Evolutionary conservation across 2,113 vertebrate species (phyloP).

Genomic region (Rhinolophus ferrumequinum): DNA sequence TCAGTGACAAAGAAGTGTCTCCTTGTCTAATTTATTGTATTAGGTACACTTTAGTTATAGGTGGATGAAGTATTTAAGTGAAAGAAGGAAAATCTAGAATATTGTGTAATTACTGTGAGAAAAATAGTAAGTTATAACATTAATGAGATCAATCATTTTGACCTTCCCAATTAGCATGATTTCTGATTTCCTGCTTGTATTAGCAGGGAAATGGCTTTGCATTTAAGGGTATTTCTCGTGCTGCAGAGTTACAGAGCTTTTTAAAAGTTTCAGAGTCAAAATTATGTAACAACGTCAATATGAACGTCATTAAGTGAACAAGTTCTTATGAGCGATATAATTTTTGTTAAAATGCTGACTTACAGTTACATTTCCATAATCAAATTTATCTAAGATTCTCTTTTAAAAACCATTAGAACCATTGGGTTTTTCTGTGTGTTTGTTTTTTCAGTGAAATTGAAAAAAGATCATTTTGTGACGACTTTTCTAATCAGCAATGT

Average conservation of each 20-base stretch:
- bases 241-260: background rate
- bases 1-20: background rate
- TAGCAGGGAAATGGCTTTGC: background rate
- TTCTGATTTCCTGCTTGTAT: background rate
- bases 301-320: background rate
- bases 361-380: background rate
- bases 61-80: background rate
- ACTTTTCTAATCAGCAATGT: background rate
- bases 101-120: background rate
- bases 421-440: background rate
- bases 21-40: background rate
- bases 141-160: background rate
- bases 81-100: background rate
- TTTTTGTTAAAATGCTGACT: slow-evolving; percentile 18
- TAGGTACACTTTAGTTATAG: background rate
- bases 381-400: background rate
- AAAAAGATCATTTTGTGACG: background rate
- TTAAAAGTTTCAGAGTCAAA: background rate
- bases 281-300: background rate
- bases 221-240: background rate
- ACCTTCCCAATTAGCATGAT: background rate
- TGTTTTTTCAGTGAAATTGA: background rate
- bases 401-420: background rate
- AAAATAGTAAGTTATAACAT: background rate
- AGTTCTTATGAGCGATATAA: background rate